A percentile compares a stretch with the other conserved stretches of the same genome.
These are phyloP conservation scores for Chelonia mydas DNA, from an alignment of 2,797 vertebrate genomes.

Conservation along the genomic window DNA sequence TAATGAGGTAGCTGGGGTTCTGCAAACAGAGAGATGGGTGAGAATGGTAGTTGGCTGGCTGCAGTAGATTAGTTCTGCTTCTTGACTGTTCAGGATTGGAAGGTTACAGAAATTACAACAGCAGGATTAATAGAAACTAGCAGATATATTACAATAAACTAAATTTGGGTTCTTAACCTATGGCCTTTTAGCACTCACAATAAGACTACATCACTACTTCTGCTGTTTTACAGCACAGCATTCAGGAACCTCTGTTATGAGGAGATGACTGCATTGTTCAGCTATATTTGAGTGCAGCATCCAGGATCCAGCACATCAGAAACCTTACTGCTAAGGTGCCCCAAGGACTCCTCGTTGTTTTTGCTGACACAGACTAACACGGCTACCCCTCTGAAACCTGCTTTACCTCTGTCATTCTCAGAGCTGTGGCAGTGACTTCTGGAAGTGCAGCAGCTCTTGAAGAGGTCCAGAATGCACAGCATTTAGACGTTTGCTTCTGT, in stretches of 20 bases:
- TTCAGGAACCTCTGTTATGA: background rate
- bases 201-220: background rate
- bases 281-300: background rate
- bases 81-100: background rate
- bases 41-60: background rate
- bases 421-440: background rate
- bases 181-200: background rate
- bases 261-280: background rate
- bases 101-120: background rate
- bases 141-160: background rate
- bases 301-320: background rate
- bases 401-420: rapidly evolving
- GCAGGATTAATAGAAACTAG: background rate
- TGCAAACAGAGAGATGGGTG: background rate
- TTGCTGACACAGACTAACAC: no score
- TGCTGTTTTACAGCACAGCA: background rate
- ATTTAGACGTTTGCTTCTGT: background rate
- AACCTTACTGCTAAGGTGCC: background rate
- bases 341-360: no score
- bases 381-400: no score
- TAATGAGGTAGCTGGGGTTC: background rate
- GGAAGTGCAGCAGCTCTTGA: background rate
- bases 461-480: background rate
- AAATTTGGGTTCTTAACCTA: background rate
- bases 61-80: background rate